Percentiles rank a stretch among this genome's conserved stretches.
Conservation (phyloP, 2,113 vertebrate genomes). For the Callorhinus ursinus region DNA sequence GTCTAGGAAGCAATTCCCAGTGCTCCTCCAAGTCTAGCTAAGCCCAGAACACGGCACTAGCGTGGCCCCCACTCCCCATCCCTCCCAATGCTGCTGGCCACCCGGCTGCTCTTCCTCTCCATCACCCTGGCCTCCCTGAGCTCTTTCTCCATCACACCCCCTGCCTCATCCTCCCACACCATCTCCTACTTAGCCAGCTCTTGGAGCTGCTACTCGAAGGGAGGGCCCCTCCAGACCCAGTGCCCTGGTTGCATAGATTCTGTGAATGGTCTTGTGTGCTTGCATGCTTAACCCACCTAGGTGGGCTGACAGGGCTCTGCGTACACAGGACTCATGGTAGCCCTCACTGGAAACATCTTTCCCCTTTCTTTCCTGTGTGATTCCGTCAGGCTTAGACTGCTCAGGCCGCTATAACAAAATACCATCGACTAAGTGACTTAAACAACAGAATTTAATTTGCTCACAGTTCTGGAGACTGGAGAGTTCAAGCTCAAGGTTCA, state of each 20-base stretch:
- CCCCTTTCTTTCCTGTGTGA: neutral
- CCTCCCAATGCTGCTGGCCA: neutral
- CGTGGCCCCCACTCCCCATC: rapidly evolving
- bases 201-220: rapidly evolving
- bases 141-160: neutral
- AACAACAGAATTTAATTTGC: neutral
- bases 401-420: neutral
- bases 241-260: neutral
- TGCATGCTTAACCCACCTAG: neutral
- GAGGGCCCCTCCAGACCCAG: neutral
- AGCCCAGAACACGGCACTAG: neutral
- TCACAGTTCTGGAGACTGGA: neutral
- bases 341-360: neutral
- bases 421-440: neutral
- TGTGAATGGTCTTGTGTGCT: rapidly evolving
- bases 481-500: neutral
- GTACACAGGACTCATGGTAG: rapidly evolving
- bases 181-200: neutral
- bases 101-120: rapidly evolving
- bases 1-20: neutral
- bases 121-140: neutral
- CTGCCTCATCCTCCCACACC: too few species aligned
- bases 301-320: too few species aligned
- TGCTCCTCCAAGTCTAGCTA: neutral
- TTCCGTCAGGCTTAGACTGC: neutral